Conservation (phyloP, 2,797 vertebrate species). For the Fundulus diaphanus region DNA sequence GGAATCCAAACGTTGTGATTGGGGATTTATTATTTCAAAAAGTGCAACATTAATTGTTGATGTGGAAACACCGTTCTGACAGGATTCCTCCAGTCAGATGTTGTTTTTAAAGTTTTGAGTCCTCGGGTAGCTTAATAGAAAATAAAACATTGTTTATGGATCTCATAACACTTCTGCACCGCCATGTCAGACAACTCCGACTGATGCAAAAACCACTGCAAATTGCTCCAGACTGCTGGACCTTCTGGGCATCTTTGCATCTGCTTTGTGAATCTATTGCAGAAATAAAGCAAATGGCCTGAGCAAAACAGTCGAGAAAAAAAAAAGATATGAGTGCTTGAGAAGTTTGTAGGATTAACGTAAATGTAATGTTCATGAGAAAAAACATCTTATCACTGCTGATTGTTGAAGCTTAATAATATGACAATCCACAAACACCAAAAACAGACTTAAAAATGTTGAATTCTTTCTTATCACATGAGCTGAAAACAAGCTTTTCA, state of each 20-base stretch:
- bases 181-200: background rate
- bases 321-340: background rate
- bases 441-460: slow-evolving; percentile 66
- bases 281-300: background rate
- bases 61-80: background rate
- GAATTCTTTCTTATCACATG: slow-evolving; percentile 43
- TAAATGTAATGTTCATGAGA: background rate
- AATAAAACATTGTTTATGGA: background rate
- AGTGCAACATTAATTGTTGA: background rate
- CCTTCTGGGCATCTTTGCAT: background rate
- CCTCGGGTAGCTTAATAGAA: background rate
- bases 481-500: slow-evolving; percentile 43
- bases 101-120: background rate
- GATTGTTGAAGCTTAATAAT: background rate
- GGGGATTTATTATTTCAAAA: background rate
- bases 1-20: background rate
- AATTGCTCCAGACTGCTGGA: background rate
- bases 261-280: slow-evolving; percentile 2
- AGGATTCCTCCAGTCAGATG: background rate
- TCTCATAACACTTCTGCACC: background rate
- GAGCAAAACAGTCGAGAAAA: background rate
- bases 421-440: slow-evolving; percentile 62
- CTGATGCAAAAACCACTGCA: background rate
- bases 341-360: background rate
- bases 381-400: background rate